Percentiles rank a stretch among this genome's conserved stretches.
Evolutionary conservation across 2,113 vertebrate species (phyloP).

Genomic region (Pluvialis apricaria): DNA sequence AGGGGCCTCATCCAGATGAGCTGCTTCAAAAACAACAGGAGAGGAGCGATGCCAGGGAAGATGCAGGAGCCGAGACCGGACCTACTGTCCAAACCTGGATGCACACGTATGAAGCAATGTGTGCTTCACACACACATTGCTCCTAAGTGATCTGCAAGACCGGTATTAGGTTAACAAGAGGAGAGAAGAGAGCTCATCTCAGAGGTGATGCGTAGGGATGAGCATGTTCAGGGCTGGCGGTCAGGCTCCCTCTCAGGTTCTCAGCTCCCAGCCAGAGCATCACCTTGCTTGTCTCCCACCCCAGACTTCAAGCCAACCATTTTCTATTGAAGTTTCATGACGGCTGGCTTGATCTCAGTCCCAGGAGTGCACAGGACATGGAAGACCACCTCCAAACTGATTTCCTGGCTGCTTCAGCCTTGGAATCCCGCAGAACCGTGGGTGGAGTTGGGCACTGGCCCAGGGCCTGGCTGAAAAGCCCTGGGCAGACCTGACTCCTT

Average conservation of each 20-base stretch:
- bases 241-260: neutral
- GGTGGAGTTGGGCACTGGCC: neutral
- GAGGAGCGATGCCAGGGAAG: neutral
- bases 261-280: neutral
- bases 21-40: neutral
- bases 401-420: neutral
- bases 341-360: neutral
- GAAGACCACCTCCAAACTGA: neutral
- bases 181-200: neutral
- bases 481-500: neutral
- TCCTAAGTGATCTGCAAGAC: neutral
- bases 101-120: rapidly evolving
- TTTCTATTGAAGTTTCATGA: neutral
- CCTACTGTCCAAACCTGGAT: neutral
- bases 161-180: neutral
- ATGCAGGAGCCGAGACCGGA: neutral
- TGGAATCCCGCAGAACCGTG: neutral
- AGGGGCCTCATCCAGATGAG: neutral
- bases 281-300: neutral
- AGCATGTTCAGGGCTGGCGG: neutral
- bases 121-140: neutral
- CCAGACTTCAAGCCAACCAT: neutral
- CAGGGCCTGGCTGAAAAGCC: neutral
- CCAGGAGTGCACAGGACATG: neutral
- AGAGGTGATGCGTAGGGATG: neutral